These are phyloP conservation scores for Cactoblastis cactorum DNA, from an alignment of 2,888 invertebrate genomes.

Conservation along the genomic window DNA sequence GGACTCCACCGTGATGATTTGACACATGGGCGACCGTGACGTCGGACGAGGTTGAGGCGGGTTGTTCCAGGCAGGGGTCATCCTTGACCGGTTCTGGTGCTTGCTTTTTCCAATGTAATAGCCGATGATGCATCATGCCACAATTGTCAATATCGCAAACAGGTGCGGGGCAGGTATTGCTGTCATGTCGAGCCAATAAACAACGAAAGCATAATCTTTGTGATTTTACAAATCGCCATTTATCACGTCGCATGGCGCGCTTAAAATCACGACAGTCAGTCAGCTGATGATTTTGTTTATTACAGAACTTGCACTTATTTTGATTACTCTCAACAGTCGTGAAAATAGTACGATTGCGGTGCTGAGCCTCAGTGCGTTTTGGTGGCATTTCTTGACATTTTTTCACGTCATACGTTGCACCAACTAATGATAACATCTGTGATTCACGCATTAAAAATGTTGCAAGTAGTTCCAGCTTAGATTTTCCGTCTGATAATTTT, in stretches of 20 bases:
- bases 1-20: conserved; percentile 3
- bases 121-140: conserved; percentile 18
- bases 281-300: conserved; percentile 8
- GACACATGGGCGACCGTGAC: conserved; percentile 10
- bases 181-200: not conserved
- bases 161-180: too few species aligned
- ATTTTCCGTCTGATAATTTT: not conserved
- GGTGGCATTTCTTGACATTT: not conserved
- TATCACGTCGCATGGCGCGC: conserved; percentile 21
- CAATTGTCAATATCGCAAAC: too few species aligned
- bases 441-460: conserved; percentile 20
- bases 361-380: not conserved
- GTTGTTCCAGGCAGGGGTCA: too few species aligned
- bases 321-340: not conserved
- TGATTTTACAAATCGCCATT: conserved; percentile 18
- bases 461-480: conserved; percentile 19
- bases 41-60: too few species aligned
- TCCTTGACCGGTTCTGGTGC: too few species aligned
- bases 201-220: not conserved
- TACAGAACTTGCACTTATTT: conserved; percentile 13
- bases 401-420: not conserved
- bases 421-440: conserved; percentile 13
- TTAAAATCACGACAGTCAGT: conserved; percentile 19
- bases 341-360: conserved; percentile 5
- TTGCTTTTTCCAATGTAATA: conserved; percentile 16